Percentiles rank a stretch among this genome's conserved stretches.
Evolutionary conservation across 2,113 vertebrate genomes (phyloP).

Genomic region (Miniopterus natalensis): DNA sequence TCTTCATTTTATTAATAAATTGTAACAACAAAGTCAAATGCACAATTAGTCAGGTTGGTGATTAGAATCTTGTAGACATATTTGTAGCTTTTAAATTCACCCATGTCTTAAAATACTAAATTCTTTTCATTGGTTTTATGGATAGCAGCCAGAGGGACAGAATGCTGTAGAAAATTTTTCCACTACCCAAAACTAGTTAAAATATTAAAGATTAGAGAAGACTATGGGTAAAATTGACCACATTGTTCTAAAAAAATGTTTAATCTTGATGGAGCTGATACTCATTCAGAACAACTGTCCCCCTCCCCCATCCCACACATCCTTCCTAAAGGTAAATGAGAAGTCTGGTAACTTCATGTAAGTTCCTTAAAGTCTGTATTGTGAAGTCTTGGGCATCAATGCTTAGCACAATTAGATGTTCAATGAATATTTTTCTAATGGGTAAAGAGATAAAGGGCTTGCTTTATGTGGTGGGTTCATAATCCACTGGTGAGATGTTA

Average conservation of each 20-base stretch:
- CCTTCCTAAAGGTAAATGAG: background rate
- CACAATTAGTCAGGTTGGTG: background rate
- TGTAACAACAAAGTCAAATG: background rate
- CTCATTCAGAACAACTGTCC: background rate
- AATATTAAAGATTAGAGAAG: background rate
- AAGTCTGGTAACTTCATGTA: background rate
- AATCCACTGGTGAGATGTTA: background rate
- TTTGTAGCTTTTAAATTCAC: background rate
- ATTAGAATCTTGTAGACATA: background rate
- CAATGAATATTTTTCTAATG: background rate
- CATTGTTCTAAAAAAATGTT: background rate
- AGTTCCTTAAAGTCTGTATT: background rate
- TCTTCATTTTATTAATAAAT: background rate
- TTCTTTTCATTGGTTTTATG: background rate
- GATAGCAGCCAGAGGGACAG: background rate
- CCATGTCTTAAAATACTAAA: background rate
- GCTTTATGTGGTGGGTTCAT: background rate
- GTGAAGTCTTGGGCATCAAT: rapidly evolving
- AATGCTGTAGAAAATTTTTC: background rate
- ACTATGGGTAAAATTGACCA: background rate
- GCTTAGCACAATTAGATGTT: background rate
- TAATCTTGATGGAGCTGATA: background rate
- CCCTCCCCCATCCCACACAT: rapidly evolving
- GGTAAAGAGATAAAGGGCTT: background rate
- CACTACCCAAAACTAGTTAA: background rate